Conservation (phyloP, 2,888 invertebrate species). For the Ophion costatus region DNA sequence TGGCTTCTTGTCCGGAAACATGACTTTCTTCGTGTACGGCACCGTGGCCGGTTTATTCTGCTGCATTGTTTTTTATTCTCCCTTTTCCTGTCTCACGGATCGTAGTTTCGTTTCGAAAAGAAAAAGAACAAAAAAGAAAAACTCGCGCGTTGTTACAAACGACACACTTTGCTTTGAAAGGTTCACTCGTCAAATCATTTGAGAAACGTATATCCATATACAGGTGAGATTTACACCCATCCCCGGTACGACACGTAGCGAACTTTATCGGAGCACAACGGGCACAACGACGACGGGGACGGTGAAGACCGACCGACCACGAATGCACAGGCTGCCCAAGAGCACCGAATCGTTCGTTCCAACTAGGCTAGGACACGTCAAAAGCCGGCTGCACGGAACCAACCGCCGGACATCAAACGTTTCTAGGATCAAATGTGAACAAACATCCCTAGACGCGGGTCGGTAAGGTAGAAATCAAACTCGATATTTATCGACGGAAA, state of each 20-base stretch:
- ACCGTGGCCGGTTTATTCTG: conserved; percentile 64
- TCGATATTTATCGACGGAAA: neutral
- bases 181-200: conserved; percentile 60
- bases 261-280: conserved; percentile 59
- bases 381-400: conserved; percentile 65
- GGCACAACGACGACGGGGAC: conserved; percentile 46
- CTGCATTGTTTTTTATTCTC: conserved; percentile 58
- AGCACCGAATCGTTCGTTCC: conserved; percentile 43
- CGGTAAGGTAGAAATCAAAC: neutral
- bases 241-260: conserved; percentile 61
- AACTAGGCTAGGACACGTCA: conserved; percentile 70
- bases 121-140: conserved; percentile 15
- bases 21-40: conserved; percentile 77
- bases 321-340: conserved; percentile 37
- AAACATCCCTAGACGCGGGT: neutral
- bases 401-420: conserved; percentile 12
- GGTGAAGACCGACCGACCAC: conserved; percentile 51
- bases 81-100: neutral
- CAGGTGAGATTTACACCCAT: conserved; percentile 37
- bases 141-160: conserved; percentile 9
- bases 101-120: neutral
- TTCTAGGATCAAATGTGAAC: neutral
- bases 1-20: conserved; percentile 80
- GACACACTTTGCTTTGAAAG: conserved; percentile 17
- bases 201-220: conserved; percentile 40